Percentiles rank a stretch among this genome's conserved stretches.
Conservation (phyloP, 2,888 invertebrate species). For the Scaptomyza flava region DNA sequence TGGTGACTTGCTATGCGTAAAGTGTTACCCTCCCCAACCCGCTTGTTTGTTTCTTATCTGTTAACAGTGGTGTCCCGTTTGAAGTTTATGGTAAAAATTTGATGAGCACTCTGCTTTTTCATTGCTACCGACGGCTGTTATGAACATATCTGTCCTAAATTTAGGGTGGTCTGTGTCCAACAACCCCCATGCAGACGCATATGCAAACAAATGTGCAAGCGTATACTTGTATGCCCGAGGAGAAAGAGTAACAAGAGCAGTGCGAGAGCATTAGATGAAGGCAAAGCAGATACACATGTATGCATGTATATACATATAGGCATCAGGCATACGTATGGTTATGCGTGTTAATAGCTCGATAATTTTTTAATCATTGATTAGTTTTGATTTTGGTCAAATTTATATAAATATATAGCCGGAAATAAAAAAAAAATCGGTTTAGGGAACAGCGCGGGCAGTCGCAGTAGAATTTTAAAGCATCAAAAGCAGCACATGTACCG, state of each 20-base stretch:
- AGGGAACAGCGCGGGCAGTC: constrained; percentile 84
- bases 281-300: constrained; percentile 4
- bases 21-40: constrained; percentile 14
- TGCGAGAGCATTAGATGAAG: constrained; percentile 34
- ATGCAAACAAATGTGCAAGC: background rate
- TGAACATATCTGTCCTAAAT: constrained; percentile 51
- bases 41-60: constrained; percentile 13
- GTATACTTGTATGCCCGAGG: constrained; percentile 27
- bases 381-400: constrained; percentile 2
- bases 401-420: background rate
- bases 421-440: constrained; percentile 34
- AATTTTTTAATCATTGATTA: background rate
- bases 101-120: constrained; percentile 1
- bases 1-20: constrained; percentile 9
- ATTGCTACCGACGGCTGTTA: constrained; percentile 30
- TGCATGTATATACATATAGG: background rate
- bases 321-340: constrained; percentile 60
- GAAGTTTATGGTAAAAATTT: constrained; percentile 13
- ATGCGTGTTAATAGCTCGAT: background rate
- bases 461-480: constrained; percentile 60
- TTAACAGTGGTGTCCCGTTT: constrained; percentile 37
- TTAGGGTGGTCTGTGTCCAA: constrained; percentile 45
- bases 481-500: constrained; percentile 3
- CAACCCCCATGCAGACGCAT: constrained; percentile 36
- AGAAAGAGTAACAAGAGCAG: background rate